Evolutionary conservation across 1,140 invertebrate species (phyloP).

Genomic region (Apis mellifera): Amel_HAv3.1 CM009931.2:677001-677500

Average conservation of each 20-base stretch:
- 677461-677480: too few species aligned
- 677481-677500: not conserved
- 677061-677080: conserved; percentile 46
- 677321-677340: conserved; percentile 36
- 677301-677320: conserved; percentile 27
- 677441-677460: too few species aligned
- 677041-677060: conserved; percentile 32
- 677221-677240: conserved; percentile 14
- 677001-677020: conserved; percentile 54
- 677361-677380: too few species aligned
- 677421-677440: not conserved
- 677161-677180: conserved; percentile 22
- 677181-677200: conserved; percentile 21
- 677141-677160: conserved; percentile 33
- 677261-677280: conserved; percentile 22
- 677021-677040: conserved; percentile 61
- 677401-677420: not conserved
- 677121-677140: conserved; percentile 58
- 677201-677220: conserved; percentile 54
- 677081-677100: conserved; percentile 61
- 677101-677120: conserved; percentile 59
- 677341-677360: conserved; percentile 21
- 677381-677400: not conserved
- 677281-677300: conserved; percentile 52
- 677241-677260: conserved; percentile 29